These are phyloP conservation scores for Romanogobio albipinnatus DNA, from an alignment of 2,113 vertebrate genomes.

Conservation along the genomic window DNA sequence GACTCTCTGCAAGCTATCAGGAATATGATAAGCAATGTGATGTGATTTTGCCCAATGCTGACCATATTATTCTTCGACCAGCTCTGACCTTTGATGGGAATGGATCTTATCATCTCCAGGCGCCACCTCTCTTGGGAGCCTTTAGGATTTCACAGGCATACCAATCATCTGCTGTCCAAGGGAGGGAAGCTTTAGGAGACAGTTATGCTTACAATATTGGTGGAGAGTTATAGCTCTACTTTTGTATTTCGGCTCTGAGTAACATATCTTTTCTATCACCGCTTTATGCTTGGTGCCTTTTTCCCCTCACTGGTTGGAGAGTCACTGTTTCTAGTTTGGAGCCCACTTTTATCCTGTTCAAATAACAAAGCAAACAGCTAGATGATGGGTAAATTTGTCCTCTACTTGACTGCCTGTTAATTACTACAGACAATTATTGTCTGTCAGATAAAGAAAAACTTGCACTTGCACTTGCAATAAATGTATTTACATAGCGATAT, in stretches of 20 bases:
- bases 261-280: conserved; percentile 22
- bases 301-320: neutral
- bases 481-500: neutral
- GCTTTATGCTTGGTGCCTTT: neutral
- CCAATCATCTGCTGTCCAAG: conserved; percentile 35
- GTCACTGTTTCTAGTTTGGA: neutral
- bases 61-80: conserved; percentile 52
- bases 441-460: neutral
- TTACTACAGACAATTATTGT: neutral
- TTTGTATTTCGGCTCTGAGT: conserved; percentile 14
- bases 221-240: conserved; percentile 33
- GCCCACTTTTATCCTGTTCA: neutral
- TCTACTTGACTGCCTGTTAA: neutral
- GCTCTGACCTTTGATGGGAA: conserved; percentile 52
- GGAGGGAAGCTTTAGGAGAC: conserved; percentile 21
- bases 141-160: conserved; percentile 47
- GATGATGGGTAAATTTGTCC: neutral
- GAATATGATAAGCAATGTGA: conserved; percentile 43
- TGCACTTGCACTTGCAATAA: no score
- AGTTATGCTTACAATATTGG: conserved; percentile 4
- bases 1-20: conserved; percentile 37
- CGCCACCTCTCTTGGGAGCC: conserved; percentile 35
- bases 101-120: conserved; percentile 45
- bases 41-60: conserved; percentile 43
- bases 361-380: neutral